A percentile compares a stretch with the other conserved stretches of the same genome.
Evolutionary conservation across 2,113 vertebrate genomes (phyloP).

Genomic region (Vicugna pacos): DNA sequence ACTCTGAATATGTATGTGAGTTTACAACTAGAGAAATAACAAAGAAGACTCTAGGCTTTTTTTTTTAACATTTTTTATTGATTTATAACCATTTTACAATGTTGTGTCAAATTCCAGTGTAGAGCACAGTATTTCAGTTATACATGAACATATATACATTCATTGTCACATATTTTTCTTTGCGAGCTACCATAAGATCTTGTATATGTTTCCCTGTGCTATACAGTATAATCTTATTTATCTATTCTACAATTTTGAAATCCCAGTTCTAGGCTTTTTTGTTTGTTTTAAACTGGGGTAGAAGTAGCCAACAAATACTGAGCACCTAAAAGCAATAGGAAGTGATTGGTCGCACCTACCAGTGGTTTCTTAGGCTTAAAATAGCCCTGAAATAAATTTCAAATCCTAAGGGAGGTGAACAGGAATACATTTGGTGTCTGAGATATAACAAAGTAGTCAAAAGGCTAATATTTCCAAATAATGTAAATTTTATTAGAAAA

Average conservation of each 20-base stretch:
- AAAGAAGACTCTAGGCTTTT: neutral
- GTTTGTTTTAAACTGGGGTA: neutral
- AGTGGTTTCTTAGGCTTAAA: neutral
- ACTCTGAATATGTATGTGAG: neutral
- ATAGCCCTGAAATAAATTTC: neutral
- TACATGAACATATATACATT: no score
- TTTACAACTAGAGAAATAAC: neutral
- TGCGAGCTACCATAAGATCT: no score
- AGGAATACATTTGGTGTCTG: neutral
- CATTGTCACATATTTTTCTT: no score
- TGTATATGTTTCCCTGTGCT: no score
- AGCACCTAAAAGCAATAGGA: neutral
- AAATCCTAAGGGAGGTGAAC: neutral
- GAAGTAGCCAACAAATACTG: neutral
- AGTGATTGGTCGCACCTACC: neutral
- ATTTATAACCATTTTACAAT: no score
- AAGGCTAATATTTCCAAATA: conserved; percentile 32
- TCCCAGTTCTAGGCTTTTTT: no score
- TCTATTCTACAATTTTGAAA: no score
- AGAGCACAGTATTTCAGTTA: no score
- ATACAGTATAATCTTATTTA: no score
- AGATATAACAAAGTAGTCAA: neutral
- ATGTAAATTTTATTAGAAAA: conserved; percentile 10
- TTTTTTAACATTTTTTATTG: neutral
- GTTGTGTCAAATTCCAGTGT: no score